phyloP scores from a whole-genome alignment of 2,797 vertebrate genomes.

The Otus scops region DNA sequence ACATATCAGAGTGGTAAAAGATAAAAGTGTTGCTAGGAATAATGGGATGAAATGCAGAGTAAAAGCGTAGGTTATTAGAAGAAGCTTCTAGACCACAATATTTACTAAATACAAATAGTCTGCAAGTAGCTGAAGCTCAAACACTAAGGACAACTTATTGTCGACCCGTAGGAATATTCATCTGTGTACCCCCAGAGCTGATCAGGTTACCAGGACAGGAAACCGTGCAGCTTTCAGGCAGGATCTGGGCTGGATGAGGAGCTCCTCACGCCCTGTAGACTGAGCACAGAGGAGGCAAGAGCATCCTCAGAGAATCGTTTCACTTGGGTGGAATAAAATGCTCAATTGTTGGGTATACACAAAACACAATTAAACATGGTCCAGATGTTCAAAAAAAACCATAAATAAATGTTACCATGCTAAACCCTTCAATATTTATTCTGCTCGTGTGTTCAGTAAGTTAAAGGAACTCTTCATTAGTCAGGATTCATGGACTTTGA shows the following conservation, averaged over 20 bases:
- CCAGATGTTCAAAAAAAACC: not conserved
- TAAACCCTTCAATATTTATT: not conserved
- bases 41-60: not conserved
- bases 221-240: accelerated
- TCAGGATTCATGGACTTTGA: not conserved
- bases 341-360: not conserved
- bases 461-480: not conserved
- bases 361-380: not conserved
- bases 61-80: not conserved
- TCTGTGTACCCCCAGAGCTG: accelerated
- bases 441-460: not conserved
- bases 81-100: not conserved
- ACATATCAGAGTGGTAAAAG: not conserved
- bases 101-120: not conserved
- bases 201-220: not conserved
- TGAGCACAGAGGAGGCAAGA: accelerated
- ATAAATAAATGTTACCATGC: not conserved
- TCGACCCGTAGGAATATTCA: accelerated
- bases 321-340: not conserved
- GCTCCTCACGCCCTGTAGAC: not conserved
- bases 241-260: not conserved
- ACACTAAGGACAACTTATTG: not conserved
- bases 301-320: accelerated
- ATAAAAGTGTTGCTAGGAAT: not conserved
- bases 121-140: not conserved